Evolutionary conservation across 2,797 vertebrate genomes (phyloP).

Genomic region (Notamacropus eugenii): DNA sequence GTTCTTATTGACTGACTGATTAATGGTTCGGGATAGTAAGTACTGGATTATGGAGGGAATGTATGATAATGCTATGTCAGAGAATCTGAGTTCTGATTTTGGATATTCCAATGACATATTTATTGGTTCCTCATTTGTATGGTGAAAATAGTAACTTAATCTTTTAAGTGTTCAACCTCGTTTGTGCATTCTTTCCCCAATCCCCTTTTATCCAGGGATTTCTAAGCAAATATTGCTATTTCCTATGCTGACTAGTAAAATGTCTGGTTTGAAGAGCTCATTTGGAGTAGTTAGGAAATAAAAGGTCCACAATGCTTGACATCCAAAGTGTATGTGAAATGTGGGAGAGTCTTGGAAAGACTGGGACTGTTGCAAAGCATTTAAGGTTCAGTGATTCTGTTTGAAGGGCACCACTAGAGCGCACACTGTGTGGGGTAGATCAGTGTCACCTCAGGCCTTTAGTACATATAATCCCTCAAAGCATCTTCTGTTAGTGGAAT

Average conservation of each 20-base stretch:
- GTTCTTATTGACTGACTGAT: slow-evolving; percentile 21
- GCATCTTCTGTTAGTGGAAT: neutral
- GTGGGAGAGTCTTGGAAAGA: slow-evolving; percentile 30
- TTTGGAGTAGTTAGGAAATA: slow-evolving; percentile 26
- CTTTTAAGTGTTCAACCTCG: neutral
- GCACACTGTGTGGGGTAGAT: neutral
- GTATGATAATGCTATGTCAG: neutral
- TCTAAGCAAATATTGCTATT: neutral
- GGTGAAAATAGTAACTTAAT: slow-evolving; percentile 20
- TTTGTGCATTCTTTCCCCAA: neutral
- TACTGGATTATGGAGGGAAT: slow-evolving; percentile 41
- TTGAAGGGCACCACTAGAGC: slow-evolving; percentile 5
- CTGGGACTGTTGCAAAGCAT: neutral
- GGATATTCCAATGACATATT: neutral
- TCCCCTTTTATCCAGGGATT: neutral
- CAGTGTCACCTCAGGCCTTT: neutral
- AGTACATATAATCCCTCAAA: slow-evolving; percentile 25
- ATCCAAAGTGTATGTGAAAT: slow-evolving; percentile 42
- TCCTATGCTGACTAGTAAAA: neutral
- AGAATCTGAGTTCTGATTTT: slow-evolving; percentile 30
- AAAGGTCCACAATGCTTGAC: slow-evolving; percentile 29
- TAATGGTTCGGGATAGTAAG: neutral
- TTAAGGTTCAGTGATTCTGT: slow-evolving; percentile 44
- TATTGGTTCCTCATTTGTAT: neutral
- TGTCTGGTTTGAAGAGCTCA: slow-evolving; percentile 6